Evolutionary conservation across 2,888 invertebrate genomes (phyloP).

Genomic region (Plagodis pulveraria): DNA sequence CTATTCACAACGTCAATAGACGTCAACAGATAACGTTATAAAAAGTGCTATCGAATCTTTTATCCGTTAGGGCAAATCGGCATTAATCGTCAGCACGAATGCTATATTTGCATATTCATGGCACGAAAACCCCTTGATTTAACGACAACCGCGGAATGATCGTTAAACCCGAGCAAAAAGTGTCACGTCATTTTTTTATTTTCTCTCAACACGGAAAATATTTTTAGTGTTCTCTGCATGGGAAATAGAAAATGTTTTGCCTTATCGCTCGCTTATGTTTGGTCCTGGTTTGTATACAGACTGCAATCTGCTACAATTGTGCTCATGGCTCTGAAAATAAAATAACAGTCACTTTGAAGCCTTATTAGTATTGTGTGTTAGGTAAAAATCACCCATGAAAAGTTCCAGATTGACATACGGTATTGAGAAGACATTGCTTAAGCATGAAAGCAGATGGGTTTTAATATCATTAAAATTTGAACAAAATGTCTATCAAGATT

Average conservation of each 20-base stretch:
- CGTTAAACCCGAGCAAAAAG: conserved; percentile 62
- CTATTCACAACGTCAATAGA: conserved; percentile 15
- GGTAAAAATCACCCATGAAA: too few relatives aligned
- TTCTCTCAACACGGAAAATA: conserved; percentile 47
- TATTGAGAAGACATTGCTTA: too few relatives aligned
- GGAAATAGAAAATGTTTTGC: conserved; percentile 14
- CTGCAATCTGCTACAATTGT: not conserved
- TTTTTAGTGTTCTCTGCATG: conserved; percentile 40
- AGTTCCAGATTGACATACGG: too few relatives aligned
- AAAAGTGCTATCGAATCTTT: conserved; percentile 47
- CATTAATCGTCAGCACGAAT: conserved; percentile 62
- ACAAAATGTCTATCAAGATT: too few relatives aligned
- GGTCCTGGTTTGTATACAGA: not conserved
- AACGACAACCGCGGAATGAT: conserved; percentile 63
- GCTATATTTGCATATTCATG: conserved; percentile 72
- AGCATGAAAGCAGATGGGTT: too few relatives aligned
- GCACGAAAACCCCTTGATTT: conserved; percentile 62
- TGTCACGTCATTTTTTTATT: conserved; percentile 61
- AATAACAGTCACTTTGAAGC: not conserved
- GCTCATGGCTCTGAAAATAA: not conserved
- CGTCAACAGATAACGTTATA: conserved; percentile 53
- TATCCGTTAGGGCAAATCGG: conserved; percentile 57
- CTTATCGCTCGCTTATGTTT: conserved; percentile 16
- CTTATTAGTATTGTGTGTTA: not conserved
- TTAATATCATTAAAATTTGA: too few relatives aligned